Conservation (phyloP, 1,140 invertebrate genomes). For the Ceratoteleas bidentatus region DNA sequence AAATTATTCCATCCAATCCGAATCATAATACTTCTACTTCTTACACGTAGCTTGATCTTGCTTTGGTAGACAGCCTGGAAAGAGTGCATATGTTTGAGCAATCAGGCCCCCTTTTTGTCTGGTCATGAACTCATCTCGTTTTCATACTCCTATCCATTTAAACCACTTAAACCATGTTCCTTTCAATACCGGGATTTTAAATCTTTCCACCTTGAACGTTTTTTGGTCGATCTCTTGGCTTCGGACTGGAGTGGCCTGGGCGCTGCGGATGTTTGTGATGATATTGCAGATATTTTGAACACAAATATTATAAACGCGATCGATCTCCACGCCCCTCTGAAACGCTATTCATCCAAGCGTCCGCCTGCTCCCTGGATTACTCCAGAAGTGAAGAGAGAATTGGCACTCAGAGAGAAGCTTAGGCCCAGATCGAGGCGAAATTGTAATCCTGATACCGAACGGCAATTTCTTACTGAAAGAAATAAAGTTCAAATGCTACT, state of each 20-base stretch:
- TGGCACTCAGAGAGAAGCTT: background rate
- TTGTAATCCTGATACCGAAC: background rate
- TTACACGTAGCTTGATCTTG: slow-evolving; percentile 5
- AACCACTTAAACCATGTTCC: background rate
- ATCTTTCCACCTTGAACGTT: background rate
- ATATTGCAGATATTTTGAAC: background rate
- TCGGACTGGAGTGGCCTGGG: background rate
- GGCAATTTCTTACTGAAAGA: background rate
- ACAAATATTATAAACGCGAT: background rate
- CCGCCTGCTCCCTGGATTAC: slow-evolving; percentile 1
- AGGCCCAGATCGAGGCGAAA: background rate
- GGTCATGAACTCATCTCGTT: background rate
- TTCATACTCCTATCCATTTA: background rate
- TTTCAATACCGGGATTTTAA: background rate
- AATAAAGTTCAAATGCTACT: background rate
- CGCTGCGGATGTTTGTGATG: background rate
- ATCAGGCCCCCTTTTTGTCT: background rate
- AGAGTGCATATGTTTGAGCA: background rate
- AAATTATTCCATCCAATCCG: background rate
- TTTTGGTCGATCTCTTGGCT: background rate
- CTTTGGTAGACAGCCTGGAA: background rate
- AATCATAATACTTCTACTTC: slow-evolving; percentile 8
- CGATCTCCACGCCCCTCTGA: background rate
- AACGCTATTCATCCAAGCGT: background rate
- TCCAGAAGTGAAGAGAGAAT: background rate